Base-by-base conservation (phyloP, 1,140 invertebrate species). In the Camponotus pennsylvanicus region DNA sequence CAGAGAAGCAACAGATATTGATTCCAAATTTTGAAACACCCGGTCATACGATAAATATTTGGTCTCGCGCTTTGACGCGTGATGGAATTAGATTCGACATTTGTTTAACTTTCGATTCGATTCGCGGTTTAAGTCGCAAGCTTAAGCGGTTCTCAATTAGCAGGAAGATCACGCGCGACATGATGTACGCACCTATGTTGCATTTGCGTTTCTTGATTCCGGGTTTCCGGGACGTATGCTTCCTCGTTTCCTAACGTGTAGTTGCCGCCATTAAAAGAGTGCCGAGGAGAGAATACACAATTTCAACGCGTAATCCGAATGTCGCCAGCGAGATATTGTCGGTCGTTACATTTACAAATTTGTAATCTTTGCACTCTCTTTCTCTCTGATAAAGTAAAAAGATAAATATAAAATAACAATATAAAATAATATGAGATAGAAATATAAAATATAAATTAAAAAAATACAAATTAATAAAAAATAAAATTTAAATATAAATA, bases 1-100 rank as follows among this genome's bases (percentile, higher is more conserved):
- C 42, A 15, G 27, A 18, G 9, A 64, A 49, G 8, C 37, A n/a
- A 11, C 6, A 32, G 8, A 6, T 52, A 11, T 11, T 49, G 37
- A 27, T 27, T 9, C 6, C 18, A 57, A 52, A 71, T 82, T 82
- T 45, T 45, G 13, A 8, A 9, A 82, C 18, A 27, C 27, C 5
- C 64, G 2, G 37, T 71, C 18, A 9, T 59, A 52, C 37, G 45
- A 9, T 37, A n/a, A 21, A 49, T 21, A 21, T 1, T 1, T 15
- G 13, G 9, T 40, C 3, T 32, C 0, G 45, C 27, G 69, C 32
- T 61, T 45, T 37, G 40, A 32, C 8, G 32, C n/a, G 34, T 34
- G 59, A 5, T n/a, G 11, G 75, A 91, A 91, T 89, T 90, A 85
- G 85, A 91, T 86, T 88, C 49, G 52, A 70, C 82, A 87, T 89